phyloP scores from a whole-genome alignment of 2,113 vertebrate genomes.

The Pangasianodon hypophthalmus region DNA sequence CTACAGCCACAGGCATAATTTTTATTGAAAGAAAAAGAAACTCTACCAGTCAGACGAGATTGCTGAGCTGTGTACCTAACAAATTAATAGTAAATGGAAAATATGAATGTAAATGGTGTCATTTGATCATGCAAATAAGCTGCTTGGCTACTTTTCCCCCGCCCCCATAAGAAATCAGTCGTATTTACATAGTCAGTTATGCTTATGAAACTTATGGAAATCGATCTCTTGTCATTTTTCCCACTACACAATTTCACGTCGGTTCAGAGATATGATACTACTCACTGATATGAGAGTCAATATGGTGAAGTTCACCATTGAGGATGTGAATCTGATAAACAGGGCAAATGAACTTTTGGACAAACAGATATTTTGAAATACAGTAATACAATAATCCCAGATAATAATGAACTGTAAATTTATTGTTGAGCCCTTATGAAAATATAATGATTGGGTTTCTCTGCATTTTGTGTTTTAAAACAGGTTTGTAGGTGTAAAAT shows the following conservation, averaged over 20 bases:
- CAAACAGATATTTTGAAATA: slow-evolving; percentile 7
- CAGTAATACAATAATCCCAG: slow-evolving; percentile 43
- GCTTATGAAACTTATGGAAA: slow-evolving; percentile 65
- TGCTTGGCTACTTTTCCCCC: slow-evolving; percentile 62
- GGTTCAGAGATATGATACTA: background rate
- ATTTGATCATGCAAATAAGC: slow-evolving; percentile 76
- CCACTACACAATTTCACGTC: background rate
- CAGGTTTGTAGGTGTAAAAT: background rate
- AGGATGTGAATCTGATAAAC: slow-evolving; percentile 42
- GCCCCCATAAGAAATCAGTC: slow-evolving; percentile 65
- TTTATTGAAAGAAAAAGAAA: slow-evolving; percentile 31
- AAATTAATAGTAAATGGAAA: slow-evolving; percentile 72
- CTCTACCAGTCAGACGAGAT: slow-evolving; percentile 47
- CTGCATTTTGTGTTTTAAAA: slow-evolving; percentile 29
- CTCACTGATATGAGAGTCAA: slow-evolving; percentile 49
- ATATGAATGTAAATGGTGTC: slow-evolving; percentile 70
- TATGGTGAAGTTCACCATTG: slow-evolving; percentile 22
- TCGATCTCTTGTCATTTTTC: slow-evolving; percentile 37
- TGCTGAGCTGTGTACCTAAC: slow-evolving; percentile 48
- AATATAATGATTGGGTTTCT: background rate
- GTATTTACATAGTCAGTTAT: slow-evolving; percentile 73
- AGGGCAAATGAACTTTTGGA: slow-evolving; percentile 8
- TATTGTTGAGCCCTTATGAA: slow-evolving; percentile 46
- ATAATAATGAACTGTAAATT: slow-evolving; percentile 63
- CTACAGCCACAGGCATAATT: background rate